Percentiles rank a stretch among this genome's conserved stretches.
phyloP scores from a whole-genome alignment of 2,113 vertebrate species.

The Cavia porcellus region DNA sequence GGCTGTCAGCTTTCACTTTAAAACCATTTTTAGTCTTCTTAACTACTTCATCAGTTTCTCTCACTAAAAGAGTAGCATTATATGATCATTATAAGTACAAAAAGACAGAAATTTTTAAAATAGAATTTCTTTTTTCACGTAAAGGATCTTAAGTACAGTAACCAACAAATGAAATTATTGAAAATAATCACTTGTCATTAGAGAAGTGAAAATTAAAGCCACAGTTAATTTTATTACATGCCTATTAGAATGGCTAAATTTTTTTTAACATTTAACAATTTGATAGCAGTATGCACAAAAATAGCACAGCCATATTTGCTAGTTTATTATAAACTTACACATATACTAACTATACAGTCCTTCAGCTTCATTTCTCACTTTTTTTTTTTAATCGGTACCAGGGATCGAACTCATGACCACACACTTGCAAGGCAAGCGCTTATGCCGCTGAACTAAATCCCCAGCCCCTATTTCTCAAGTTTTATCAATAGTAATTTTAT shows the following conservation, averaged over 20 bases:
- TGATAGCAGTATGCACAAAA: background rate
- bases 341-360: background rate
- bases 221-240: background rate
- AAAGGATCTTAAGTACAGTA: background rate
- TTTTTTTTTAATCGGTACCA: too few relatives aligned
- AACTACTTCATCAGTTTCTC: background rate
- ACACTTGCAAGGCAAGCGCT: too few relatives aligned
- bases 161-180: background rate
- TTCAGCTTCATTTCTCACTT: background rate
- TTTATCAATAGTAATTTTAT: background rate
- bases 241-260: background rate
- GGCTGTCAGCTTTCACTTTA: background rate
- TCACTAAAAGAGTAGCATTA: background rate
- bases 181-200: slow-evolving; percentile 12
- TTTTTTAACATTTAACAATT: background rate
- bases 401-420: too few relatives aligned
- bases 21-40: background rate
- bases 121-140: background rate
- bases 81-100: background rate
- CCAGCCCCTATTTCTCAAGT: background rate
- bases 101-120: background rate
- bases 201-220: slow-evolving; percentile 39
- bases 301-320: background rate
- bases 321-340: background rate
- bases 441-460: too few relatives aligned